Evolutionary conservation across 1,140 invertebrate species (phyloP), one percentile per base, ranked within the genome.

Genomic region (Conopomorpha cramerella): DNA sequence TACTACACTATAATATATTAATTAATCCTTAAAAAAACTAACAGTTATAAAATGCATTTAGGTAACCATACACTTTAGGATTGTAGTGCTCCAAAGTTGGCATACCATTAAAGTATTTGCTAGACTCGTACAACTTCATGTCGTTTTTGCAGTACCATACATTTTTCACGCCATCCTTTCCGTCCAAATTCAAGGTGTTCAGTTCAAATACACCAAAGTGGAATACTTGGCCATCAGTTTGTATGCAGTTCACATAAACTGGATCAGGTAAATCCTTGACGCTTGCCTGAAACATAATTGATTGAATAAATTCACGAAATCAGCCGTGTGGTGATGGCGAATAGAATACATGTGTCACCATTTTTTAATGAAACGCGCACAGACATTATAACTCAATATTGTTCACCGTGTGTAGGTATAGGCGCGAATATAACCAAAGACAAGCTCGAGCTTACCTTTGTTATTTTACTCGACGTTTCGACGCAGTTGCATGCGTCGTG

Each of bases 121-220:
- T 88, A 26, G 78, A 79, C 3, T 84, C 59, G 57, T 86, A 95
- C n/a, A 95, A 49, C 43, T 82, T 59, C 26, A 89, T 67, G 42
- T 79, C 73, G 13, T 82, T 81, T 29, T 82, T 81, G 38, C 84
- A 79, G 81, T 90, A 95, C 82, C 87, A 91, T 45, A 89, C 81
- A 71, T 96, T 95, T 55, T 86, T 91, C 1, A 79, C 63, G n/a
- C 83, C 83, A 17, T 82, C 68, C 16, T 35, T 56, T 2, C 78
- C 74, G 56, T 84, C 77, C 2, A 91, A 45, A 64, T 90, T 78
- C 12, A 93, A 66, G 1, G 90, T 93, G 55, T 95, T 95, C n/a
- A 96, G 71, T 70, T 95, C 91, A 43, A 91, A 85, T 23, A 91
- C 82, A 7, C 86, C 86, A 64, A 95, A 94, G 55, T 92, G 84